Percentiles rank a stretch among this genome's conserved stretches.
phyloP scores from a whole-genome alignment of 2,797 vertebrate genomes.

The Hyperoplus immaculatus region DNA sequence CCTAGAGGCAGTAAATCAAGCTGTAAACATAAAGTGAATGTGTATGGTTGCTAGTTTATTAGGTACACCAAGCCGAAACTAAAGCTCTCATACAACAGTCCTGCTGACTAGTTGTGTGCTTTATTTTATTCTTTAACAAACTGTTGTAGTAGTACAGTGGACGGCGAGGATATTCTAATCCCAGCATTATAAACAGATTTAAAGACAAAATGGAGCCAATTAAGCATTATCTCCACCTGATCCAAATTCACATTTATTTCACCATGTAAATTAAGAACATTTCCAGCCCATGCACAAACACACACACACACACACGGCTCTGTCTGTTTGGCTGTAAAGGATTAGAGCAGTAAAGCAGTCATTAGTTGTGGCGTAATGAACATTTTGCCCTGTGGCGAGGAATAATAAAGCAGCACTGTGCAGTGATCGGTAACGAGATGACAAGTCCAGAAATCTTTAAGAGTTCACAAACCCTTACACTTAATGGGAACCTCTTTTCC shows the following conservation, averaged over 20 bases:
- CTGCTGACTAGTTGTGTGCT: too few relatives aligned
- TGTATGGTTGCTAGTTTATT: background rate
- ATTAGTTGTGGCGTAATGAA: slow-evolving; percentile 83
- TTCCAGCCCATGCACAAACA: background rate
- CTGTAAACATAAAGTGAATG: too few relatives aligned
- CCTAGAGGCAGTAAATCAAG: background rate
- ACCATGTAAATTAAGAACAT: slow-evolving; percentile 32
- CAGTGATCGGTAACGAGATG: slow-evolving; percentile 73
- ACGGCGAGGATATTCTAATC: background rate
- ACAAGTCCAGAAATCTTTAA: slow-evolving; percentile 64
- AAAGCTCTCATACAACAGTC: background rate
- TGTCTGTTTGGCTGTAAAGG: slow-evolving; percentile 71
- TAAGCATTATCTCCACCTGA: slow-evolving; percentile 37
- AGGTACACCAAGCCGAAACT: background rate
- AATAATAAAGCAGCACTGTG: slow-evolving; percentile 84
- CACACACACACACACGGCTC: slow-evolving; percentile 15
- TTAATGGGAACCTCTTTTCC: slow-evolving; percentile 49
- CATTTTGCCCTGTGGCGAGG: slow-evolving; percentile 75
- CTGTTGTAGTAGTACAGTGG: background rate
- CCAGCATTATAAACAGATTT: slow-evolving; percentile 1
- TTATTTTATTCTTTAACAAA: background rate
- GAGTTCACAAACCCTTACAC: slow-evolving; percentile 53
- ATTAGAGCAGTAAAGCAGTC: slow-evolving; percentile 70
- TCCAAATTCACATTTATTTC: slow-evolving; percentile 25
- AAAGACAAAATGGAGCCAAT: slow-evolving; percentile 36